Conservation (phyloP, 2,888 invertebrate species). For the Thyatira batis region DNA sequence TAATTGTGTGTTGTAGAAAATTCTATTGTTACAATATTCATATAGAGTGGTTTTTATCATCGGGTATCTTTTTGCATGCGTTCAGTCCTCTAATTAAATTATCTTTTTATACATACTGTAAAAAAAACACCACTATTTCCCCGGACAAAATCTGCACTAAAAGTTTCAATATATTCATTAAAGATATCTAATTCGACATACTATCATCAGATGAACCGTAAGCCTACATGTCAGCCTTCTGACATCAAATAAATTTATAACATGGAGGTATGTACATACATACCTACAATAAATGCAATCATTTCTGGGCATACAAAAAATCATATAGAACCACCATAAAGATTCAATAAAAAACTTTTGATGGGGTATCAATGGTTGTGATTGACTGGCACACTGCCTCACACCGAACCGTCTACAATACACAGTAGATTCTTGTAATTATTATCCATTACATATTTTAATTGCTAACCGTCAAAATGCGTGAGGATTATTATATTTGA, state of each 20-base stretch:
- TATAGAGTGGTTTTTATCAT: background rate
- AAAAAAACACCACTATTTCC: too few species aligned
- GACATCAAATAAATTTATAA: background rate
- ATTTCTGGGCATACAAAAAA: conserved; percentile 1
- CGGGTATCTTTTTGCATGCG: background rate
- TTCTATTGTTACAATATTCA: background rate
- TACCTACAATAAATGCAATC: too few species aligned
- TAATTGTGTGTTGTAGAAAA: background rate
- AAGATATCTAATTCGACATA: too few species aligned
- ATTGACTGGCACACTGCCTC: conserved; percentile 20
- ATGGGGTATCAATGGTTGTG: conserved; percentile 20
- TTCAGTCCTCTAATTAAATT: background rate
- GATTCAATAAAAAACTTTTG: conserved; percentile 15
- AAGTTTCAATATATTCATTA: too few species aligned
- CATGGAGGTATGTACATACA: background rate
- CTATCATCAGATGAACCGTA: too few species aligned
- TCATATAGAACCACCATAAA: background rate
- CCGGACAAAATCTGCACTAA: too few species aligned
- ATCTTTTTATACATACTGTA: too few species aligned
- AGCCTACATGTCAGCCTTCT: too few species aligned
- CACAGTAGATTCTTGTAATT: conserved; percentile 1
- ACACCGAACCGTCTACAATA: background rate
- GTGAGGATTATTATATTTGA: background rate
- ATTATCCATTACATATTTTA: conserved; percentile 1
- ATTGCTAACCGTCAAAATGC: background rate